A percentile compares a stretch with the other conserved stretches of the same genome.
Evolutionary conservation across 2,888 invertebrate species (phyloP).

Genomic region (Megaustenia siamemsis): DNA sequence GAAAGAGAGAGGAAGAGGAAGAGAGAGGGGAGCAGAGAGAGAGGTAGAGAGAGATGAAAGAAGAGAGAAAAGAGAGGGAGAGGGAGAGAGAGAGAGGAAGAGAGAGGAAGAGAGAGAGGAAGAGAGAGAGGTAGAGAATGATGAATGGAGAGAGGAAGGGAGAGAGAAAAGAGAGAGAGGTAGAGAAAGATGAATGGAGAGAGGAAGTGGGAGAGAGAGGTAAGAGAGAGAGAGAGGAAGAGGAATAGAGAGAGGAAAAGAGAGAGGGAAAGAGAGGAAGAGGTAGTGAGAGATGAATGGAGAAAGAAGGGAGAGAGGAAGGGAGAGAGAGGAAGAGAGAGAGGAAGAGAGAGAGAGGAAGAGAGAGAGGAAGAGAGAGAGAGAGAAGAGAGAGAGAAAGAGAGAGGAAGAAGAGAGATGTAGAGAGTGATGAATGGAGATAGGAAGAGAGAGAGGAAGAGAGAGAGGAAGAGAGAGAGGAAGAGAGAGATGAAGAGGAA

Average conservation of each 20-base stretch:
- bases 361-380: too few species aligned
- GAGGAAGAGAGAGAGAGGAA: background rate
- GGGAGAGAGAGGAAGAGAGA: too few species aligned
- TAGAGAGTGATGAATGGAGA: background rate
- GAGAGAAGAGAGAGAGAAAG: background rate
- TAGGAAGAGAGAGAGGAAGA: background rate
- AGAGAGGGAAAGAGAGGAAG: background rate
- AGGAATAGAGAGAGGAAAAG: slow-evolving; percentile 30
- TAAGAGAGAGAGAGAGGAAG: background rate
- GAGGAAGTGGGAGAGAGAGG: background rate
- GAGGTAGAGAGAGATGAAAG: too few species aligned
- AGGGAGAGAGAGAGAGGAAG: slow-evolving; percentile 52
- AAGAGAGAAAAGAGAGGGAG: slow-evolving; percentile 49
- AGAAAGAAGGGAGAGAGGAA: too few species aligned
- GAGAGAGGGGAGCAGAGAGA: slow-evolving; percentile 33
- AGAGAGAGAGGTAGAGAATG: slow-evolving; percentile 37
- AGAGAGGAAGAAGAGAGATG: background rate
- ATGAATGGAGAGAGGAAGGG: background rate
- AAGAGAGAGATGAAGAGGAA: background rate
- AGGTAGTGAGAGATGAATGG: too few species aligned
- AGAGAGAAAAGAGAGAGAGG: too few species aligned
- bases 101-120: slow-evolving; percentile 53
- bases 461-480: background rate
- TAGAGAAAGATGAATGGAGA: background rate
- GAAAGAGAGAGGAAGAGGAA: slow-evolving; percentile 52